phyloP scores from a whole-genome alignment of 92 coral and sea anemone genomes.

The Palythoa grandiflora region DNA sequence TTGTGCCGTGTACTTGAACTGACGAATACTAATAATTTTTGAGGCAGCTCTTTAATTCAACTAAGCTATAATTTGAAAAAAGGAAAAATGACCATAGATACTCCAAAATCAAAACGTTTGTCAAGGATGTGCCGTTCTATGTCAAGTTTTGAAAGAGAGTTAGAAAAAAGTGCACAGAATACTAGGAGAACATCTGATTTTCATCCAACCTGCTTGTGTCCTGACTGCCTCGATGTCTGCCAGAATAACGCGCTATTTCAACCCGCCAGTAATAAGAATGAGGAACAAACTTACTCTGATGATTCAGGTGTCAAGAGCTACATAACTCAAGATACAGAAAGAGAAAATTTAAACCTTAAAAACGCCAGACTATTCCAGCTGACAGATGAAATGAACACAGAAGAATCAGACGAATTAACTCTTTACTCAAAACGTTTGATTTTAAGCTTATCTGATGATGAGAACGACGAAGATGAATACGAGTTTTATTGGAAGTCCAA shows the following conservation, averaged over 20 bases:
- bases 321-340: slow-evolving; percentile 7
- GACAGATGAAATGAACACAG: background rate
- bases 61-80: background rate
- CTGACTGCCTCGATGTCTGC: slow-evolving; percentile 15
- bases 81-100: background rate
- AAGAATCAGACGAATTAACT: background rate
- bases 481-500: background rate
- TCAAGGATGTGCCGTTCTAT: background rate
- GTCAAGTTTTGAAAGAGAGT: slow-evolving; percentile 13
- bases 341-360: background rate
- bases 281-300: background rate
- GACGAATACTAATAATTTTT: background rate
- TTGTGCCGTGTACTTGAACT: background rate
- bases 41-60: background rate
- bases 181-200: slow-evolving; percentile 1
- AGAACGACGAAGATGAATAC: background rate
- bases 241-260: background rate
- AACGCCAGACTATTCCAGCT: background rate
- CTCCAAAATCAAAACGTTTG: background rate
- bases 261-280: background rate
- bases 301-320: background rate
- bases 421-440: slow-evolving; percentile 7
- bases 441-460: slow-evolving; percentile 12
- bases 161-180: background rate
- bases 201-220: slow-evolving; percentile 28